These are phyloP conservation scores for Crotalus viridis DNA, from an alignment of 2,113 vertebrate genomes.

Conservation along the genomic window DNA sequence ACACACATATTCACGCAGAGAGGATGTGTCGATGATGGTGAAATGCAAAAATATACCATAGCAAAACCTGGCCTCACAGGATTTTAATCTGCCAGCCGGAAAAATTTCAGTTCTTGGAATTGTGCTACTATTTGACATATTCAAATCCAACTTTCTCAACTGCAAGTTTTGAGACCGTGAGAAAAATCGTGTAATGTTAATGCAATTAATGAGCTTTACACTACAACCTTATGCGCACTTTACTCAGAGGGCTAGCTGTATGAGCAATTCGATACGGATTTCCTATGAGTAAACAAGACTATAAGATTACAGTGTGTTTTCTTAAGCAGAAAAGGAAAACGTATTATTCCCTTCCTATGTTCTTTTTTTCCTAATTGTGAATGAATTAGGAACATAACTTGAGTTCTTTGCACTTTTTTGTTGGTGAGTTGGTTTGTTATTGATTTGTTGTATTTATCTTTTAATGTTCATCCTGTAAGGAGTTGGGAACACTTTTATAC, in stretches of 20 bases:
- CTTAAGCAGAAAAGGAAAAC: not conserved
- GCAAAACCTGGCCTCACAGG: not conserved
- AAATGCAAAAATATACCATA: accelerated
- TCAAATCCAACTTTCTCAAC: accelerated
- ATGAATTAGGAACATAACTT: not conserved
- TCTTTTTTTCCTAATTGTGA: not conserved
- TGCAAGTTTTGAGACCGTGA: not conserved
- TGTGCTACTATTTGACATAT: accelerated
- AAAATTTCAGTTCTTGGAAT: not conserved
- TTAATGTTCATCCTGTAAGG: not conserved
- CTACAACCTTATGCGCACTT: not conserved
- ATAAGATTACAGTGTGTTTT: not conserved
- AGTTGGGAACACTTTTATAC: not conserved
- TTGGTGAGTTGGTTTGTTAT: not conserved
- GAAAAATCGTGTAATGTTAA: not conserved
- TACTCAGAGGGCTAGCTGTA: not conserved
- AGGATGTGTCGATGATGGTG: not conserved
- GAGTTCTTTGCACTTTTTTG: not conserved
- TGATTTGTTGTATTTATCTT: not conserved
- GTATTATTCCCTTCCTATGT: not conserved
- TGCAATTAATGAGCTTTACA: not conserved
- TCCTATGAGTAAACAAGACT: not conserved
- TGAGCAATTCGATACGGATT: not conserved
- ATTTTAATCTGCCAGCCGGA: not conserved
- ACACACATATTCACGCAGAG: not conserved